Evolutionary conservation across 2,113 vertebrate species (phyloP), one percentile per base, ranked within the genome.

Genomic region (Ammodytes marinus): DNA sequence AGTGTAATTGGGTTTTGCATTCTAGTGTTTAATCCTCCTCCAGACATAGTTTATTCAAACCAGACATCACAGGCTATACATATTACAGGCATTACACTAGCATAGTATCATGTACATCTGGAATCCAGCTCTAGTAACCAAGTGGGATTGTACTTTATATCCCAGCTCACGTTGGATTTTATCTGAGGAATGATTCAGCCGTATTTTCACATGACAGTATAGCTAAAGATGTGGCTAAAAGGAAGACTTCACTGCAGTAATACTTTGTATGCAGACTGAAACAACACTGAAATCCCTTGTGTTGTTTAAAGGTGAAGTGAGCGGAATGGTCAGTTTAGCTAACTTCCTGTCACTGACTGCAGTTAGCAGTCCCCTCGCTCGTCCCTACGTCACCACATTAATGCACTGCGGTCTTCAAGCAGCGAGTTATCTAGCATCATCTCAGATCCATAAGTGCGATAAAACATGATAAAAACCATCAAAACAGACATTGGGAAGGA

Each of bases 31-130:
- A 52, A 39, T 39, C 52, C 4, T 5, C 37, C 42, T 19, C 27
- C 37, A 67, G 58, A 76, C 46, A 58, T 19, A 14, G 8, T 42
- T 68, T 14, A 69, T 83, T 69, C n/a, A 35, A 61, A 53, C 6
- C 72, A 79, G 49, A 64, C 71, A 67, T 45, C 39, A 53, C 15
- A 45, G 37, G 15, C 5, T 42, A 43, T 82, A 1, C 37, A 40
- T 4, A 9, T 46, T 66, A 53, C 60, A 65, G 46, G 47, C 12
- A 39, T 47, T 40, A 12, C 40, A 39, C 9, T 60, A 27, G 54
- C 47, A 60, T 27, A 3, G 35, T 58, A 13, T 71, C 12, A 65
- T 35, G 5, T 15, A 49, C 9, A 57, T 50, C 37, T 71, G 35
- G 57, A 49, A 13, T 50, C 27, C 17, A 40, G 8, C 42, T 40